Percentiles rank a stretch among this genome's conserved stretches.
Conservation (phyloP, 2,888 invertebrate genomes). For the Cephus pulcher region DNA sequence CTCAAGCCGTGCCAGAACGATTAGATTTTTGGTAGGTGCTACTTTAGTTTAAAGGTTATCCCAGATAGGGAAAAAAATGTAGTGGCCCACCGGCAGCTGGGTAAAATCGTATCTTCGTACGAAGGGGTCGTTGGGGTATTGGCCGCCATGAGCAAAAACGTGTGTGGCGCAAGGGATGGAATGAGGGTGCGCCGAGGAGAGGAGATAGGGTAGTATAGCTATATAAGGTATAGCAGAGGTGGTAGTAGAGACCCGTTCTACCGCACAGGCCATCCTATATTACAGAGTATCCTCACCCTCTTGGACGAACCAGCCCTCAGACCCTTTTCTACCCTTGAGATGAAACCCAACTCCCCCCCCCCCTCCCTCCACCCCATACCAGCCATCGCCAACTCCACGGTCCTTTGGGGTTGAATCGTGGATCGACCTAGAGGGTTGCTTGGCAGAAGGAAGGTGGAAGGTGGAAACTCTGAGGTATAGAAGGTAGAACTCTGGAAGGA, state of each 20-base stretch:
- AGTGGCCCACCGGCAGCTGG: constrained; percentile 48
- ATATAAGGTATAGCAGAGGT: constrained; percentile 32
- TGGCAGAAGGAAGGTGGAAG: constrained; percentile 12
- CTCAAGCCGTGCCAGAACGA: background rate
- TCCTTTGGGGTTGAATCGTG: constrained; percentile 55
- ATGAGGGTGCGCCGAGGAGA: constrained; percentile 25
- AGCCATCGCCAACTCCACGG: constrained; percentile 46
- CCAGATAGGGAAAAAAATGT: constrained; percentile 55
- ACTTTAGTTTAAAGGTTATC: constrained; percentile 53
- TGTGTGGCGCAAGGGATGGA: constrained; percentile 24
- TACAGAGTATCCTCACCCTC: constrained; percentile 55
- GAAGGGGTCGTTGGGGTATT: constrained; percentile 40
- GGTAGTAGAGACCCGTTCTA: constrained; percentile 55
- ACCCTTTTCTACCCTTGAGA: constrained; percentile 54
- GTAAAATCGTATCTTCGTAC: constrained; percentile 52
- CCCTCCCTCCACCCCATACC: constrained; percentile 28
- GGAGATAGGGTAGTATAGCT: constrained; percentile 39
- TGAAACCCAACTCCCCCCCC: constrained; percentile 55
- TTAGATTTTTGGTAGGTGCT: constrained; percentile 23
- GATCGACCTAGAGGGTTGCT: constrained; percentile 23
- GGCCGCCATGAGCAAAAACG: constrained; percentile 54
- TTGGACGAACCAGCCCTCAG: constrained; percentile 15
- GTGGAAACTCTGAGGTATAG: background rate
- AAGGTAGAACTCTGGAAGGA: constrained; percentile 44
- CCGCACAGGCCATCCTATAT: constrained; percentile 61